Evolutionary conservation across 2,797 vertebrate species (phyloP), one percentile per base, ranked within the genome.

Genomic region (Brachyalestes nurse): DNA sequence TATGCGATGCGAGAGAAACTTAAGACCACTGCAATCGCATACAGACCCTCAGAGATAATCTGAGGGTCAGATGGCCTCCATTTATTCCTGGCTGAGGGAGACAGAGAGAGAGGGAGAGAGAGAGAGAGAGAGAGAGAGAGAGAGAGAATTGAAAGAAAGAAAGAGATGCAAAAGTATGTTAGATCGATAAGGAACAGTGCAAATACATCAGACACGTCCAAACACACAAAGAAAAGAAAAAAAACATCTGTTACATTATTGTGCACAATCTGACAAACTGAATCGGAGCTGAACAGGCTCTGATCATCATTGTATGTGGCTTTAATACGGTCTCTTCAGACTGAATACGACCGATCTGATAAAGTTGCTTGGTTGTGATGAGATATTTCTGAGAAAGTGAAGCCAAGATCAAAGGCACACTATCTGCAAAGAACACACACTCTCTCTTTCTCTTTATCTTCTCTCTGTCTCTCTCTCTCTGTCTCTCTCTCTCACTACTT

Each of bases 1-100:
- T 99, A 98, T 62, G 97, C 97, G 21, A 99, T 99, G 62, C 97
- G 95, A 14, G 97, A 99, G 93, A 99, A 98, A 88, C 97, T 99
- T 90, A 99, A 94, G 82, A 99, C 97, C 62, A 99, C 97, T 0
- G 97, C 97, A 55, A 98, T 97, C 38, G 97, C 97, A 38, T 99
- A 99, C 66, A 98, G 94, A 78, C 97, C 97, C 91, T 99, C 97
- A 0, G 97, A 99, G 91, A 99, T 99, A 90, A 99, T 97, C 93
- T 99, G 97, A 72, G 97, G 97, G 86, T 99, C 97, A 21, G 97
- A 98, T 61, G 97, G 97, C 73, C 96, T 95, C 97, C 97, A 99
- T 89, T 96, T 97, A 94, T 94, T 98, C 93, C 97, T 97, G 92
- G 97, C 97, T 98, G 90, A 86, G 93, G 90, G 87, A 66, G 17